These are phyloP conservation scores for Batillaria attramentaria DNA, from an alignment of 1,140 invertebrate species.

Conservation along the genomic window DNA sequence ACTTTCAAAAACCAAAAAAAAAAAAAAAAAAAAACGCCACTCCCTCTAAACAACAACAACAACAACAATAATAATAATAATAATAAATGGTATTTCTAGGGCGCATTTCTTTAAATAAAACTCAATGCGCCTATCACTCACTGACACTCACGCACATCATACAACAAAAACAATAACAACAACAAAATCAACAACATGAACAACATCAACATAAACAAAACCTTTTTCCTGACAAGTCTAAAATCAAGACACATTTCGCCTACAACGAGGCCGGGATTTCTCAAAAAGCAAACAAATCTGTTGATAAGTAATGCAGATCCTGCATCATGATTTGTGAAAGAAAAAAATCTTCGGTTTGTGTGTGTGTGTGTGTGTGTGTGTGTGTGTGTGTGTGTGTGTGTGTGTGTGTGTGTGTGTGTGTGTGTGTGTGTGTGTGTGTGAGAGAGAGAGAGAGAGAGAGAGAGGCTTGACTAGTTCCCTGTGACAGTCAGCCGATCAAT, in stretches of 20 bases:
- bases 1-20: too few relatives aligned
- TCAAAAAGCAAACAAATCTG: not conserved
- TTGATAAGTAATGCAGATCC: not conserved
- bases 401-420: not conserved
- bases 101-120: too few relatives aligned
- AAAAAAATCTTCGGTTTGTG: not conserved
- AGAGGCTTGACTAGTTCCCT: too few relatives aligned
- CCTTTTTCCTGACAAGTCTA: not conserved
- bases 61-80: too few relatives aligned
- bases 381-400: not conserved
- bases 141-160: too few relatives aligned
- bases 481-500: too few relatives aligned
- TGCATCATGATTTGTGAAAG: not conserved
- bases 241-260: not conserved
- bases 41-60: too few relatives aligned
- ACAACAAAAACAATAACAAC: too few relatives aligned
- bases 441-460: not conserved
- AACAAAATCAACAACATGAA: not conserved
- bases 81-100: too few relatives aligned
- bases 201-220: not conserved
- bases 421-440: constrained; percentile 1
- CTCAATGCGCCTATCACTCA: too few relatives aligned
- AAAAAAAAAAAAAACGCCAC: too few relatives aligned
- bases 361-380: constrained; percentile 12
- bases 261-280: not conserved